These are phyloP conservation scores for Brachionus angularis DNA, from an alignment of 1,140 invertebrate genomes.

Conservation along the genomic window DNA sequence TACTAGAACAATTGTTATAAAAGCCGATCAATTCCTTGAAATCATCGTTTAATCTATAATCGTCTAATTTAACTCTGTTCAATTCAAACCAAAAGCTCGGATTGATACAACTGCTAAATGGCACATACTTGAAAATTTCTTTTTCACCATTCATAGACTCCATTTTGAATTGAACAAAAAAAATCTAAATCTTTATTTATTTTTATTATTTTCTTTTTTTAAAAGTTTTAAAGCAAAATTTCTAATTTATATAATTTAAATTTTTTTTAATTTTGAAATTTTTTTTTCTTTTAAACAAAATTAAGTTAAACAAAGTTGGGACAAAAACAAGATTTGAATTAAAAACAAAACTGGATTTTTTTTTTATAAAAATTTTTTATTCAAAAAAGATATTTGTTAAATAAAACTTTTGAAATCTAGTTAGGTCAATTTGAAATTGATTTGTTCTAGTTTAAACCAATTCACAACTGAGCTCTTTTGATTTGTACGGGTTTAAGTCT, in stretches of 20 bases:
- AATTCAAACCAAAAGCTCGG: conserved; percentile 44
- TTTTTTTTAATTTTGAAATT: too few relatives aligned
- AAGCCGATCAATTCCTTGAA: conserved; percentile 31
- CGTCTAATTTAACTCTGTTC: conserved; percentile 30
- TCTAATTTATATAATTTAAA: not conserved
- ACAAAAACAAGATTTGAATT: too few relatives aligned
- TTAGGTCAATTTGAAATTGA: not conserved
- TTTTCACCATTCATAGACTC: not conserved
- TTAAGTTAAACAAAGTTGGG: too few relatives aligned
- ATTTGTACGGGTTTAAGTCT: conserved; percentile 27
- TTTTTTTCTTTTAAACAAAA: too few relatives aligned
- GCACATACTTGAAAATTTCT: conserved; percentile 35
- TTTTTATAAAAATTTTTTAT: too few relatives aligned
- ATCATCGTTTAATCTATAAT: conserved; percentile 31
- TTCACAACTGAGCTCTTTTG: conserved; percentile 21
- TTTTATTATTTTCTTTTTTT: not conserved
- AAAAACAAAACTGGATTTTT: too few relatives aligned
- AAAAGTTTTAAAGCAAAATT: not conserved
- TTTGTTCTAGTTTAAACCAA: not conserved
- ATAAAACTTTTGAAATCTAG: too few relatives aligned
- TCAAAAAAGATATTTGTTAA: too few relatives aligned
- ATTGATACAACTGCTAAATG: conserved; percentile 32
- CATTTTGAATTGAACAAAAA: conserved; percentile 15
- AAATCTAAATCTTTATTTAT: not conserved
- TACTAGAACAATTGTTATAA: conserved; percentile 21